phyloP scores from a whole-genome alignment of 1,140 invertebrate genomes.

The Drosophila burlai region DNA sequence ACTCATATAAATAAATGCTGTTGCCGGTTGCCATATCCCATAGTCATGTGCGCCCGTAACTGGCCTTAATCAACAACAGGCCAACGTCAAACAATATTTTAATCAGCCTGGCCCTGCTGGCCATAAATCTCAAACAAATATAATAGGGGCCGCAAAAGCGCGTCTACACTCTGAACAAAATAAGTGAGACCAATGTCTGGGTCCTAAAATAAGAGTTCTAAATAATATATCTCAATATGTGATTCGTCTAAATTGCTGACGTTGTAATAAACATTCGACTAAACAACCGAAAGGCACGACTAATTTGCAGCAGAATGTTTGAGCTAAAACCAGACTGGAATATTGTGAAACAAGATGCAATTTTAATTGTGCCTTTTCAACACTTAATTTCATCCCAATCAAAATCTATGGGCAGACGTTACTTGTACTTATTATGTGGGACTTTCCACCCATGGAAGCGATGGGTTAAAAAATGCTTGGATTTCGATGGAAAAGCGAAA shows the following conservation, averaged over 20 bases:
- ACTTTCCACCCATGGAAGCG: slow-evolving; percentile 12
- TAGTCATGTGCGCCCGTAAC: slow-evolving; percentile 31
- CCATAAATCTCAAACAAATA: slow-evolving; percentile 49
- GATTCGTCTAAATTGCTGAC: background rate
- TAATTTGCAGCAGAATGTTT: background rate
- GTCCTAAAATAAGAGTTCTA: background rate
- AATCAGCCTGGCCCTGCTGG: slow-evolving; percentile 42
- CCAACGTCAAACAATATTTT: slow-evolving; percentile 70
- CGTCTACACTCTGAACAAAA: background rate
- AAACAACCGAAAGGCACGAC: background rate
- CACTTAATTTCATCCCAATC: background rate
- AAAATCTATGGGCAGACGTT: slow-evolving; percentile 62
- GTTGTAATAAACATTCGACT: background rate
- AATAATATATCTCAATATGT: background rate
- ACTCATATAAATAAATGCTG: slow-evolving; percentile 33
- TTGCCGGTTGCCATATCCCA: slow-evolving; percentile 36
- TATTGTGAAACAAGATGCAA: background rate
- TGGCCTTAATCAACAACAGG: slow-evolving; percentile 51
- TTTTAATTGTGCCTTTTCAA: background rate
- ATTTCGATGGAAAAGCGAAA: background rate
- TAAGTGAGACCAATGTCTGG: background rate
- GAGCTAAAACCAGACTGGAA: background rate
- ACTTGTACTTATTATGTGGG: slow-evolving; percentile 46
- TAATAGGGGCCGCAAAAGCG: slow-evolving; percentile 6
- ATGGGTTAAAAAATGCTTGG: background rate